Conservation (phyloP, 2,888 invertebrate genomes). For the Pediacus dermestoides region DNA sequence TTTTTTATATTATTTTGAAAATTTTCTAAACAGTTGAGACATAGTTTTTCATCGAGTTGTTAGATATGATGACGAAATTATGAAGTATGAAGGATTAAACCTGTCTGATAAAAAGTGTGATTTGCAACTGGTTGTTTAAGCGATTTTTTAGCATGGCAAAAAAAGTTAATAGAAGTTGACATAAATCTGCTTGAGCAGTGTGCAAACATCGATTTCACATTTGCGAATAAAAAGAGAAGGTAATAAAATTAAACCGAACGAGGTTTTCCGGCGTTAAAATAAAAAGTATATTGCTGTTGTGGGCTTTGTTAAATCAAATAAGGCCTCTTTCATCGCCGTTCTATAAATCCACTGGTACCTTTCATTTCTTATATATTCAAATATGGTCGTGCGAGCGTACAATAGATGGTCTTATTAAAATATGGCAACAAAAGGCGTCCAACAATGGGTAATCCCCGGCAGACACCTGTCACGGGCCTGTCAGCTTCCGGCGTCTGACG, state of each 20-base stretch:
- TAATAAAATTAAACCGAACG: conserved; percentile 9
- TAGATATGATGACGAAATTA: no score
- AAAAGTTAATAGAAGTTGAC: conserved; percentile 3
- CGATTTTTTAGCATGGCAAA: no score
- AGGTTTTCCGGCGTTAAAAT: conserved; percentile 3
- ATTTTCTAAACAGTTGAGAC: no score
- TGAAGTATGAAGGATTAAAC: no score
- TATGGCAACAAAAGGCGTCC: conserved; percentile 30
- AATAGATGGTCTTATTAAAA: conserved; percentile 28
- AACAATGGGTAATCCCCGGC: conserved; percentile 32
- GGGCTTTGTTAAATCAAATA: conserved; percentile 10
- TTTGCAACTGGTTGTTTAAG: no score
- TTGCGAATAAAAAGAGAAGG: conserved; percentile 6
- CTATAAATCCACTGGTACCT: conserved; percentile 11
- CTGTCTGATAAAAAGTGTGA: no score
- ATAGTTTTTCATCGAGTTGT: no score
- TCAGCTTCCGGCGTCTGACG: conserved; percentile 41
- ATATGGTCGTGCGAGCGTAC: conserved; percentile 13
- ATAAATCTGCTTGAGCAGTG: background rate
- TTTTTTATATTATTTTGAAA: no score
- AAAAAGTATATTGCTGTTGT: conserved; percentile 10
- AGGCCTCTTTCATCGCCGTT: conserved; percentile 8
- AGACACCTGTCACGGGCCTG: conserved; percentile 43
- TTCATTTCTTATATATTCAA: conserved; percentile 19
- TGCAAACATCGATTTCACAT: conserved; percentile 4